These are phyloP conservation scores for Apodemia hepburni DNA, from an alignment of 2,888 invertebrate species.

Conservation along the genomic window DNA sequence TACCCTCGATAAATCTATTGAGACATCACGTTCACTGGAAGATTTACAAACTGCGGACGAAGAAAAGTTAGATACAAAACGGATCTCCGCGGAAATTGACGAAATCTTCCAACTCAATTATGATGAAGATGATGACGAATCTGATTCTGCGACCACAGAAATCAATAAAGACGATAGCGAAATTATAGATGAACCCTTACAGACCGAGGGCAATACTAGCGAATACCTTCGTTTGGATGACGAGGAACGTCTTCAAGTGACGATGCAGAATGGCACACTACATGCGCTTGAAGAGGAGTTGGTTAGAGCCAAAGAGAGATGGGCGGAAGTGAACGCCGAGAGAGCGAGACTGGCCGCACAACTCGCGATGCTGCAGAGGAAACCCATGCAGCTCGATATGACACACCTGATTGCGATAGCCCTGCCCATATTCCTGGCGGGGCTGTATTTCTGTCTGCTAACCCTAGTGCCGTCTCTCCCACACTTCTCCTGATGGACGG, in stretches of 20 bases:
- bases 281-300: constrained; percentile 86
- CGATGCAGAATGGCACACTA: constrained; percentile 75
- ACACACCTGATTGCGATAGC: constrained; percentile 80
- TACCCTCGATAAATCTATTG: constrained; percentile 35
- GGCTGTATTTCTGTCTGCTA: constrained; percentile 81
- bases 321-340: constrained; percentile 83
- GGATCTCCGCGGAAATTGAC: constrained; percentile 68
- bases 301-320: constrained; percentile 86
- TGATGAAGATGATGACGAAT: constrained; percentile 68
- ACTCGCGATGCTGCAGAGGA: constrained; percentile 79
- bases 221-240: constrained; percentile 54
- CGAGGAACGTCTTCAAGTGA: constrained; percentile 44
- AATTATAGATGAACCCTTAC: constrained; percentile 22
- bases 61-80: constrained; percentile 47
- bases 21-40: constrained; percentile 40
- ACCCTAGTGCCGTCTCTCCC: constrained; percentile 45
- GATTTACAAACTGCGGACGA: constrained; percentile 35
- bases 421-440: constrained; percentile 75
- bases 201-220: constrained; percentile 22
- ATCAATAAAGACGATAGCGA: constrained; percentile 43
- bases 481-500: constrained; percentile 82
- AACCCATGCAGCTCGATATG: constrained; percentile 74
- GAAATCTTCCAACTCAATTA: constrained; percentile 69
- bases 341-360: constrained; percentile 81
- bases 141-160: constrained; percentile 62